A percentile compares a stretch with the other conserved stretches of the same genome.
phyloP scores from a whole-genome alignment of 1,140 invertebrate genomes.

The Papilio polytes region DNA sequence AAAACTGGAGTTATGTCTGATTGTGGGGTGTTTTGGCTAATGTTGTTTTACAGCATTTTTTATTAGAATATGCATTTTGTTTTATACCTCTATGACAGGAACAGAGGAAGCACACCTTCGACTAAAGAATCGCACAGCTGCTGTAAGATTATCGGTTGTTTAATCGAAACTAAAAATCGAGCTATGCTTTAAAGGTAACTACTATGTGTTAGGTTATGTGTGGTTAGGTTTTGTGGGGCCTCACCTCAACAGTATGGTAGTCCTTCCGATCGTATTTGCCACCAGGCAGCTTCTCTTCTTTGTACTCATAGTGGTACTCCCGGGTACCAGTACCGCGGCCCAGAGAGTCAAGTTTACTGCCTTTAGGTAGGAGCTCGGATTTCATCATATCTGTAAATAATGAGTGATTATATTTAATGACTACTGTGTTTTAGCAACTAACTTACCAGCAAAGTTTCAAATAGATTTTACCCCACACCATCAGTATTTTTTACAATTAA shows the following conservation, averaged over 20 bases:
- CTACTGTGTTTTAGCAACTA: neutral
- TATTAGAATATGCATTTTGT: too few species aligned
- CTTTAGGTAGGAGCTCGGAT: constrained; percentile 79
- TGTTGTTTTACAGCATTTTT: too few species aligned
- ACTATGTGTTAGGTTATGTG: neutral
- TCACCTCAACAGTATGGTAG: constrained; percentile 79
- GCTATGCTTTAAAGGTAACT: neutral
- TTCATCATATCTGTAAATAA: constrained; percentile 78
- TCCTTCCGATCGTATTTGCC: constrained; percentile 82
- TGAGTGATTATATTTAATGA: neutral
- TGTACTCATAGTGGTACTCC: constrained; percentile 83
- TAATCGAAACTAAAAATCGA: neutral
- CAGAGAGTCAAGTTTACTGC: constrained; percentile 77
- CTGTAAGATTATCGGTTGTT: too few species aligned
- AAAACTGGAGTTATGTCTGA: neutral
- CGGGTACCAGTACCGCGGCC: constrained; percentile 64
- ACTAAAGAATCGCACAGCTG: too few species aligned
- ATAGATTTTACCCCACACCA: neutral
- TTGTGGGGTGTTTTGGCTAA: too few species aligned
- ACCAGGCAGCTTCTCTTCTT: constrained; percentile 78
- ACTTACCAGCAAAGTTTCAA: neutral
- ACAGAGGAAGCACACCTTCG: too few species aligned
- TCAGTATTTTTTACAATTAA: too few species aligned
- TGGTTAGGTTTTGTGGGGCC: neutral
- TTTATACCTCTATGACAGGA: too few species aligned